phyloP scores from a whole-genome alignment of 2,888 invertebrate species.

The Oxyscelio sp. region DNA sequence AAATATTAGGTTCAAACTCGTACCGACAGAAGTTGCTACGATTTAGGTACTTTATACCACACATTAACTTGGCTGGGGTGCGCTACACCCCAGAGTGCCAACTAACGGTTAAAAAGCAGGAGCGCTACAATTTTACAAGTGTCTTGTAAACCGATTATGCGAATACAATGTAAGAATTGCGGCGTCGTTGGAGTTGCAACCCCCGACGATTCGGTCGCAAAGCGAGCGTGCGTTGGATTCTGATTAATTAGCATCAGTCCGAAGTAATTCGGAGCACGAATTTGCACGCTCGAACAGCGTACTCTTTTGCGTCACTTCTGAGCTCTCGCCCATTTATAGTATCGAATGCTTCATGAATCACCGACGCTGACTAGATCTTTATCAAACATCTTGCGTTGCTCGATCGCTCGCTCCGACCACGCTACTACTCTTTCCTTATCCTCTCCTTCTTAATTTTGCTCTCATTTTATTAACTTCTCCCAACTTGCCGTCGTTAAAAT shows the following conservation, averaged over 20 bases:
- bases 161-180: too few relatives aligned
- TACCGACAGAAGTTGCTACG: too few relatives aligned
- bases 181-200: not conserved
- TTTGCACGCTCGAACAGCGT: conserved; percentile 32
- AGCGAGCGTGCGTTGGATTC: conserved; percentile 44
- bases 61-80: too few relatives aligned
- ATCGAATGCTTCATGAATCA: conserved; percentile 69
- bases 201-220: not conserved
- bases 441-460: not conserved
- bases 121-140: too few relatives aligned
- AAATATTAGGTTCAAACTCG: too few relatives aligned
- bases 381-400: conserved; percentile 49
- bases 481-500: not conserved
- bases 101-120: too few relatives aligned
- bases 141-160: too few relatives aligned
- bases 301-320: conserved; percentile 44
- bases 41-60: too few relatives aligned
- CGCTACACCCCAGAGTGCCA: too few relatives aligned
- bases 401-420: conserved; percentile 23
- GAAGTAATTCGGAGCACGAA: conserved; percentile 46
- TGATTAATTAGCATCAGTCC: conserved; percentile 57
- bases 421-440: conserved; percentile 1
- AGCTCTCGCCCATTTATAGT: conserved; percentile 65
- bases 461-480: not conserved
- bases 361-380: conserved; percentile 53